phyloP scores from a whole-genome alignment of 2,888 invertebrate species.

The Druceiella hillmani region DNA sequence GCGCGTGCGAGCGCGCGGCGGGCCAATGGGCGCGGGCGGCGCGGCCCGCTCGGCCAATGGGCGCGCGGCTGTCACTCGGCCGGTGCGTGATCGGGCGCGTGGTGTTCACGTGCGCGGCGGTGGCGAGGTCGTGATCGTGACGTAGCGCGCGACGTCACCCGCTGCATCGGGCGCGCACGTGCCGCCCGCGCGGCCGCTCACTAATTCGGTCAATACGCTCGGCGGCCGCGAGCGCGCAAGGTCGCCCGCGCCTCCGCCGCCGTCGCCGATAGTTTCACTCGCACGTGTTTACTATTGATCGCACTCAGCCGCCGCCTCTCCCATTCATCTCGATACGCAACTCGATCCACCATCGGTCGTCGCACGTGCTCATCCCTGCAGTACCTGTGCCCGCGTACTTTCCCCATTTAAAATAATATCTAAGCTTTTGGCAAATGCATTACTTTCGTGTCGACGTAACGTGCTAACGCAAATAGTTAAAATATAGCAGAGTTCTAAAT shows the following conservation, averaged over 20 bases:
- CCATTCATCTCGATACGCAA: too few relatives aligned
- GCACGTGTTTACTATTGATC: too few relatives aligned
- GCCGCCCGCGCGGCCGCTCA: slow-evolving; percentile 25
- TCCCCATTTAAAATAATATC: too few relatives aligned
- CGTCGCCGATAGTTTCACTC: not conserved
- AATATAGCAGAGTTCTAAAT: too few relatives aligned
- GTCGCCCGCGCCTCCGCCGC: not conserved
- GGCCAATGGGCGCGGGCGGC: slow-evolving; percentile 65
- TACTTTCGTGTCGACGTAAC: too few relatives aligned
- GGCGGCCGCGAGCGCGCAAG: slow-evolving; percentile 1
- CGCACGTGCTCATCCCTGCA: too few relatives aligned
- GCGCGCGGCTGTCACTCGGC: slow-evolving; percentile 59
- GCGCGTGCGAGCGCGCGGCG: slow-evolving; percentile 35
- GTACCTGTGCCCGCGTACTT: too few relatives aligned
- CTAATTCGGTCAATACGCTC: slow-evolving; percentile 7
- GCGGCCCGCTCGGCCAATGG: slow-evolving; percentile 63
- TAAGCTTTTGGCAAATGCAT: too few relatives aligned
- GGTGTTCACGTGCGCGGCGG: slow-evolving; percentile 81
- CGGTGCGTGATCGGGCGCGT: slow-evolving; percentile 69
- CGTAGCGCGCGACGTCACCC: slow-evolving; percentile 57
- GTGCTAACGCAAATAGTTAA: too few relatives aligned
- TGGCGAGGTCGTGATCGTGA: slow-evolving; percentile 59
- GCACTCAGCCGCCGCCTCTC: too few relatives aligned
- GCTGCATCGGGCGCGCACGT: slow-evolving; percentile 51
- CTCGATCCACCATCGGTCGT: too few relatives aligned